phyloP scores from a whole-genome alignment of 2,113 vertebrate species.

The Mirza zaza region DNA sequence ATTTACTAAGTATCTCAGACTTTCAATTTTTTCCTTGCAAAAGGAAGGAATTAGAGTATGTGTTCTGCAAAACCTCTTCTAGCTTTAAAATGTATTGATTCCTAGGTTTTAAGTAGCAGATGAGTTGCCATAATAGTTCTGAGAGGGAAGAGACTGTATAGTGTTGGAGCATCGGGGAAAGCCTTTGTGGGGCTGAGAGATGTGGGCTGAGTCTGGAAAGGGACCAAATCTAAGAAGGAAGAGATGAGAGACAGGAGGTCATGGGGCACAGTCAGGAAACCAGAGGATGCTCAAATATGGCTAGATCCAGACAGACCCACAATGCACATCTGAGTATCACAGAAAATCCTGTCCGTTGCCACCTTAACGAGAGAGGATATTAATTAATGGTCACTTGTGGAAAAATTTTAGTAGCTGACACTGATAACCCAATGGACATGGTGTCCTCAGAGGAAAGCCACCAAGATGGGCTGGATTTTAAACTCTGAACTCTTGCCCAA shows the following conservation, averaged over 20 bases:
- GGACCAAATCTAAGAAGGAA: not conserved
- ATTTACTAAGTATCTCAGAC: not conserved
- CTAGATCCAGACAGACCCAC: not conserved
- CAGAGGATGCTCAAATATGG: not conserved
- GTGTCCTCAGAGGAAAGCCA: not conserved
- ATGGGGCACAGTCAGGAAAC: not conserved
- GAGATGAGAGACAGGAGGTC: not conserved
- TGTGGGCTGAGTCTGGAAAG: not conserved
- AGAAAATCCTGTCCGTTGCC: not conserved
- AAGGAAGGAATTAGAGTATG: not conserved
- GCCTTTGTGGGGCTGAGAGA: not conserved
- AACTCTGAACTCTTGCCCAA: not conserved
- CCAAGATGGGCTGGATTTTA: not conserved
- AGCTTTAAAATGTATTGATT: not conserved
- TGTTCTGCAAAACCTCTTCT: not conserved
- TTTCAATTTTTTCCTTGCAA: not conserved
- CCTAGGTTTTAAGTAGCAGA: not conserved
- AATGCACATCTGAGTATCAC: not conserved
- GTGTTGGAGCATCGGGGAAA: not conserved
- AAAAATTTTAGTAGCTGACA: not conserved
- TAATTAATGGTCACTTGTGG: not conserved
- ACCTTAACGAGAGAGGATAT: not conserved
- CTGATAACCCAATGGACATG: not conserved
- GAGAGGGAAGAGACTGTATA: not conserved
- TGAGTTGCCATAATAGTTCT: not conserved